Evolutionary conservation across 1,140 invertebrate genomes (phyloP).

Genomic region (Drosophila yakuba): DNA sequence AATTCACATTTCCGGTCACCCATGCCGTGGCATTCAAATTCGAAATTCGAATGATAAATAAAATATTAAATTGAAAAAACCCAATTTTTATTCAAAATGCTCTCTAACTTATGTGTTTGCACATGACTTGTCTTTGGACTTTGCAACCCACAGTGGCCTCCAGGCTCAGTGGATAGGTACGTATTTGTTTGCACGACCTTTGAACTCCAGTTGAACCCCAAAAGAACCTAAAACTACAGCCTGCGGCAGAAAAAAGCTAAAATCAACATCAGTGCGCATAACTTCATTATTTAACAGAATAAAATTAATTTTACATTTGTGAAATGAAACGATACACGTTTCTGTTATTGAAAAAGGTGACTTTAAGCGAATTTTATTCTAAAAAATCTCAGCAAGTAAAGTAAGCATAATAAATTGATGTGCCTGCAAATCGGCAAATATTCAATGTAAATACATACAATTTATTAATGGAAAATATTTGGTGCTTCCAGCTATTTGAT

Average conservation of each 20-base stretch:
- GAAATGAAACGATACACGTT: constrained; percentile 1
- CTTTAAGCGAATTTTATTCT: constrained; percentile 6
- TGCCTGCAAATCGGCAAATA: not conserved
- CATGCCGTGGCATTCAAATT: constrained; percentile 17
- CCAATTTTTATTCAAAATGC: constrained; percentile 51
- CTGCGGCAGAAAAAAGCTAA: constrained; percentile 39
- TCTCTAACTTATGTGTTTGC: constrained; percentile 44
- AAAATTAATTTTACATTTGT: constrained; percentile 19
- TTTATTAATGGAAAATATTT: not conserved
- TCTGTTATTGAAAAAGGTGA: not conserved
- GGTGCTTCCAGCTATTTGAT: not conserved
- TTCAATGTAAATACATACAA: not conserved
- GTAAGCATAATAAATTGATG: not conserved
- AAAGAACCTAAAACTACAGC: constrained; percentile 67
- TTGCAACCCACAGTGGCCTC: not conserved
- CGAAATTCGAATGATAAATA: constrained; percentile 40
- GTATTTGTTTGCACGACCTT: constrained; percentile 52
- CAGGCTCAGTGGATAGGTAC: constrained; percentile 10
- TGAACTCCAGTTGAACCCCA: constrained; percentile 37
- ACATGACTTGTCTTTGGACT: constrained; percentile 44
- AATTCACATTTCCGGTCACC: constrained; percentile 51
- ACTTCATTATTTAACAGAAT: constrained; percentile 31
- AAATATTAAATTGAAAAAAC: constrained; percentile 64
- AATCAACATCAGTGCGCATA: constrained; percentile 46
- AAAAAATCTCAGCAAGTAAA: not conserved